Evolutionary conservation across 2,113 vertebrate genomes (phyloP).

Genomic region (Oryzias curvinotus): DNA sequence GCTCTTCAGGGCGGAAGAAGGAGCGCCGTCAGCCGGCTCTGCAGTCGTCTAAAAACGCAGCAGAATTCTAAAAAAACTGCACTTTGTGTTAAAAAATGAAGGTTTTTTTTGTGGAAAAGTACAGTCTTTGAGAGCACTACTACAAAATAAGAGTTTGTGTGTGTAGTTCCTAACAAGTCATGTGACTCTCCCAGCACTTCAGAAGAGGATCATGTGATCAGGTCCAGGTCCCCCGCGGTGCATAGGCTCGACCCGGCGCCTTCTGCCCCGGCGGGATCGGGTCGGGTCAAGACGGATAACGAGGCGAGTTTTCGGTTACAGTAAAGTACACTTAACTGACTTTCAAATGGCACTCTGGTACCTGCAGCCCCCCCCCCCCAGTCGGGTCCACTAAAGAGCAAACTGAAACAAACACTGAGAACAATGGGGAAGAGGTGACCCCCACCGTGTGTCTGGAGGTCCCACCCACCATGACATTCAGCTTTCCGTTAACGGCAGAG

Average conservation of each 20-base stretch:
- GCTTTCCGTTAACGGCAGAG: conserved; percentile 44
- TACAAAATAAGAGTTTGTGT: conserved; percentile 55
- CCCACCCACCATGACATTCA: conserved; percentile 54
- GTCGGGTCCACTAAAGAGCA: conserved; percentile 1
- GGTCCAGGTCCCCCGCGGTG: conserved; percentile 41
- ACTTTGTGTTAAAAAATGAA: conserved; percentile 17
- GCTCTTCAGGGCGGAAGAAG: no score
- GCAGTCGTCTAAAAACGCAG: conserved; percentile 53
- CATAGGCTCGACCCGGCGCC: conserved; percentile 20
- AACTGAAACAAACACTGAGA: conserved; percentile 56
- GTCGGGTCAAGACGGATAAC: conserved; percentile 18
- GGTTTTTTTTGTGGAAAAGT: conserved; percentile 53
- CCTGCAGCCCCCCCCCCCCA: conserved; percentile 23
- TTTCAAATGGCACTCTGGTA: conserved; percentile 67
- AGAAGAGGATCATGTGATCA: conserved; percentile 42
- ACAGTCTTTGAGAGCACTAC: conserved; percentile 67
- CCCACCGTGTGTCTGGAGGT: conserved; percentile 12
- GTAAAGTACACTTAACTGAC: conserved; percentile 60
- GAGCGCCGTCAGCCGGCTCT: conserved; percentile 31
- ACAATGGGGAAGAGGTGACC: conserved; percentile 45
- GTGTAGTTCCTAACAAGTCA: conserved; percentile 47
- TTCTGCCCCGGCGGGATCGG: conserved; percentile 14
- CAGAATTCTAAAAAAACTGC: conserved; percentile 45
- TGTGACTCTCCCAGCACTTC: conserved; percentile 53
- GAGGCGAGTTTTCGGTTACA: conserved; percentile 26